Evolutionary conservation across 2,888 invertebrate genomes (phyloP).

Genomic region (Drosophila leonis): DNA sequence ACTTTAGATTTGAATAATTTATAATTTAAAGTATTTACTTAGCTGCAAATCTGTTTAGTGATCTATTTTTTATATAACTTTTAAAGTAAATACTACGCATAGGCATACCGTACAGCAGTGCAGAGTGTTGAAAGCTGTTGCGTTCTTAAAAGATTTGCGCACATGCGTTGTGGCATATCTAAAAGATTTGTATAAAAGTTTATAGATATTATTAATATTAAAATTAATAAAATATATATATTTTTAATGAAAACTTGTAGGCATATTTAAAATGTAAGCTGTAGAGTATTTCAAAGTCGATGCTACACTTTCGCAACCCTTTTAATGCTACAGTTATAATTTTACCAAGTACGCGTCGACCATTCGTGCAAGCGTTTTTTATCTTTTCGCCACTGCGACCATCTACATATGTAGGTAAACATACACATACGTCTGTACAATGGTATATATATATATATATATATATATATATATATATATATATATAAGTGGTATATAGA

Average conservation of each 20-base stretch:
- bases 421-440: slow-evolving; percentile 2
- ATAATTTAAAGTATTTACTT: neutral
- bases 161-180: neutral
- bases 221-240: neutral
- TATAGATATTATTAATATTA: neutral
- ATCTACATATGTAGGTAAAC: slow-evolving; percentile 23
- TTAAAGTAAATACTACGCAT: slow-evolving; percentile 2
- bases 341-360: slow-evolving; percentile 27
- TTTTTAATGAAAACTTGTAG: neutral
- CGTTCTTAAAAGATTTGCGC: neutral
- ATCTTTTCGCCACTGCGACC: slow-evolving; percentile 38
- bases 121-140: neutral
- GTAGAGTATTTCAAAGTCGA: neutral
- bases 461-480: slow-evolving; percentile 1
- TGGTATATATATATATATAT: slow-evolving; percentile 16
- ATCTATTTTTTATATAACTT: neutral
- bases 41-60: neutral
- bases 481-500: neutral
- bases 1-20: neutral
- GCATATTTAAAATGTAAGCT: neutral
- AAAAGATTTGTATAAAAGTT: no score
- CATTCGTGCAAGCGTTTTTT: slow-evolving; percentile 40
- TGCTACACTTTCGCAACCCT: neutral
- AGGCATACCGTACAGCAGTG: neutral
- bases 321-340: slow-evolving; percentile 35